Percentiles rank a stretch among this genome's conserved stretches.
Evolutionary conservation across 2,888 invertebrate species (phyloP).

Genomic region (Blera fallax): DNA sequence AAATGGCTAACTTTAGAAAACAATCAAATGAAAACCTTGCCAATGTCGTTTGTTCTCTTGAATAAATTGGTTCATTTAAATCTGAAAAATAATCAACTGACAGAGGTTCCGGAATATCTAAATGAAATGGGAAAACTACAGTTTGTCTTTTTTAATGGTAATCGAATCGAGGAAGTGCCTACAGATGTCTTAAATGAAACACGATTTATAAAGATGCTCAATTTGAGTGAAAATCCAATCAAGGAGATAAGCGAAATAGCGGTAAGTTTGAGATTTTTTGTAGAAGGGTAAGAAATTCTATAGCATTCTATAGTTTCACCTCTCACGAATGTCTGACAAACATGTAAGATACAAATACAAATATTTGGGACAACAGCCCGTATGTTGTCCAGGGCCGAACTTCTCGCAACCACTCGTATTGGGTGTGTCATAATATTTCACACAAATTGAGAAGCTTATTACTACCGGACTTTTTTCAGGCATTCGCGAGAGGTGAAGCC

Average conservation of each 20-base stretch:
- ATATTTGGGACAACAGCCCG: no score
- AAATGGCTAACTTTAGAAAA: conserved; percentile 87
- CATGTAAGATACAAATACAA: no score
- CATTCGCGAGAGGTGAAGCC: no score
- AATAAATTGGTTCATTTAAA: conserved; percentile 85
- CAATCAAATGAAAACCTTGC: conserved; percentile 84
- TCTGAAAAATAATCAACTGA: conserved; percentile 84
- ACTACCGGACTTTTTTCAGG: no score
- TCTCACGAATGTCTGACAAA: no score
- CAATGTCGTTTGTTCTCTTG: conserved; percentile 83
- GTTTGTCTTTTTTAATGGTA: conserved; percentile 84
- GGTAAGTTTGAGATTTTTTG: conserved; percentile 18
- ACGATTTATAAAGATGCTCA: conserved; percentile 83
- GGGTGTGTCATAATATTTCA: no score
- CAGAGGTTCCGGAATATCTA: conserved; percentile 82
- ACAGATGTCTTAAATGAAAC: conserved; percentile 74
- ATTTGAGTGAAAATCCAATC: conserved; percentile 83
- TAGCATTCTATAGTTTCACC: no score
- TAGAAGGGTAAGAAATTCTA: no score
- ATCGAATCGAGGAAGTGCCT: conserved; percentile 77
- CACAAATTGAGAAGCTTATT: no score
- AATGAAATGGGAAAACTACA: conserved; percentile 82
- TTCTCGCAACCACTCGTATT: no score
- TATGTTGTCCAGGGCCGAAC: no score
- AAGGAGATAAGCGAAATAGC: conserved; percentile 41